These are phyloP conservation scores for Apamea epomidion DNA, from an alignment of 2,888 invertebrate species.

Conservation along the genomic window DNA sequence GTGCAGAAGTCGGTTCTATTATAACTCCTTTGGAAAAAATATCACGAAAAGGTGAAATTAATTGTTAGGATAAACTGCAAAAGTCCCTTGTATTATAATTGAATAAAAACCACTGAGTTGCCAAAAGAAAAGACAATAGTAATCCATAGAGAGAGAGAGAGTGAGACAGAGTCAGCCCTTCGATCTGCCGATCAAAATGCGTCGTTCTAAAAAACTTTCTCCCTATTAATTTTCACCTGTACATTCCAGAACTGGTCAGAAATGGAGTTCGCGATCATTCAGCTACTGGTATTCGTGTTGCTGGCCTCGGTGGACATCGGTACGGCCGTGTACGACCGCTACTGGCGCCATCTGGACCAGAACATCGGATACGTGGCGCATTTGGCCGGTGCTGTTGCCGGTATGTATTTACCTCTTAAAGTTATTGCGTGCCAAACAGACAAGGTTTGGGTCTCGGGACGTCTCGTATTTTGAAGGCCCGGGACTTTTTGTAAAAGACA, in stretches of 20 bases:
- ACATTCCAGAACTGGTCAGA: constrained; percentile 97
- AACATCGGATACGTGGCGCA: constrained; percentile 98
- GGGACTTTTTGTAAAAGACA: no score
- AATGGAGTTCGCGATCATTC: constrained; percentile 98
- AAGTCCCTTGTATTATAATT: no score
- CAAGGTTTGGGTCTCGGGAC: no score
- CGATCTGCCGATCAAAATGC: background rate
- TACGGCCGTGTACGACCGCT: constrained; percentile 97
- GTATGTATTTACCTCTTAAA: constrained; percentile 81
- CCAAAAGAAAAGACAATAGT: background rate
- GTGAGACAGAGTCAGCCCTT: background rate
- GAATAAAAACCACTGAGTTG: no score
- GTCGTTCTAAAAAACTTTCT: background rate
- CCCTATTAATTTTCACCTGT: background rate
- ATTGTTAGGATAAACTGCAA: background rate
- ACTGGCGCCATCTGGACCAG: constrained; percentile 92
- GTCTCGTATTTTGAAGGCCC: no score
- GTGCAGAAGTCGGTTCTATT: background rate
- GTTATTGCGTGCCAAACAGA: background rate
- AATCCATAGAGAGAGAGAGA: background rate
- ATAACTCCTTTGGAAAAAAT: background rate
- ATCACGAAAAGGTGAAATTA: background rate
- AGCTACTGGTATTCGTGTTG: constrained; percentile 95
- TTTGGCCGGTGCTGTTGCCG: constrained; percentile 97
- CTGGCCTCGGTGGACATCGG: constrained; percentile 96